Evolutionary conservation across 2,113 vertebrate species (phyloP), one percentile per base, ranked within the genome.

Genomic region (Ochotona princeps): DNA sequence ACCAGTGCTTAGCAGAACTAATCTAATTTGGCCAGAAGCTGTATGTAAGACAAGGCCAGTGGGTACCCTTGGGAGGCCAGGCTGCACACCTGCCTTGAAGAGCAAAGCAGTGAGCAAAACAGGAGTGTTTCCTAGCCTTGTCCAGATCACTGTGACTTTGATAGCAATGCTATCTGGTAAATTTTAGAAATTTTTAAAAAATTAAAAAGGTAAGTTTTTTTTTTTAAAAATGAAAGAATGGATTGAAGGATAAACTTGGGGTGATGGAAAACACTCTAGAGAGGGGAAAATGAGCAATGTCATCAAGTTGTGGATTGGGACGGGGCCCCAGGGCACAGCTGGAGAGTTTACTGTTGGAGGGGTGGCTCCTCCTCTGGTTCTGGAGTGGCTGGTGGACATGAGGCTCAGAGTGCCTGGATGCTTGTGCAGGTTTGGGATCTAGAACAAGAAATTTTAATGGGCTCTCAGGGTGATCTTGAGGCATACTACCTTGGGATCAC

Each of bases 261-360:
- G 20, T n/a, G 20, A 18, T 0, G 1, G 28, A 26, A 32, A 54
- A 4, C 2, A 49, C 7, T 23, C 7, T 23, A 57, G 72, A 8
- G 83, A 9, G 17, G 14, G 4, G 25, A 51, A 54, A 32, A 23
- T 8, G 61, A 54, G 32, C 28, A 69, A 25, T 35, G 61, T 20
- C 47, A 1, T 0, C 6, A 60, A 30, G 67, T 7, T 61, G 38
- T n/a, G 35, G 32, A 17, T 61, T 28, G 49, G 44, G 2, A 0
- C 38, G 23, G 14, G 2, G 18, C 11, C 15, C 8, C 63, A 49
- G 47, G 25, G 4, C 18, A 8, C 1, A 28, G 75, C 61, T 0
- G 35, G 49, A 38, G 30, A 51, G n/a, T 8, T 44, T 25, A 8
- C 20, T 1, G 2, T 9, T 14, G 76, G 7, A 7, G 32, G 3